Evolutionary conservation across 2,113 vertebrate species (phyloP).

Genomic region (Carettochelys insculpta): DNA sequence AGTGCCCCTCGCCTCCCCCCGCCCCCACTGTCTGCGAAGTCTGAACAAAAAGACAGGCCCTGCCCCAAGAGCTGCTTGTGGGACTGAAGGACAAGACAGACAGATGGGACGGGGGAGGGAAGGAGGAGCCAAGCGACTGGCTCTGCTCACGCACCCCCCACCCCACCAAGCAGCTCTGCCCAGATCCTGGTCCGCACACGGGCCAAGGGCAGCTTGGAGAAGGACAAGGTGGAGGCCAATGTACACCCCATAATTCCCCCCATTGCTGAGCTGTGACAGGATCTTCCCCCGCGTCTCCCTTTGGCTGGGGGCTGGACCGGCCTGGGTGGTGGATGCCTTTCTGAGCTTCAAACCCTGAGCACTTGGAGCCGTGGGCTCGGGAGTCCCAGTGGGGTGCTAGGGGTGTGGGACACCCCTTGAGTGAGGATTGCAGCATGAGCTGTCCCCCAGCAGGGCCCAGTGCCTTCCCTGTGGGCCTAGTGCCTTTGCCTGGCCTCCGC

Average conservation of each 20-base stretch:
- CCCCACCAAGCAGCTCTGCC: no score
- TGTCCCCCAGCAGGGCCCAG: background rate
- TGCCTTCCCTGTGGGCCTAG: background rate
- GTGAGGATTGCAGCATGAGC: background rate
- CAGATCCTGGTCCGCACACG: background rate
- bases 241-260: no score
- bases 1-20: no score
- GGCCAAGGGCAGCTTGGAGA: no score
- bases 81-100: background rate
- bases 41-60: background rate
- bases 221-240: no score
- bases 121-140: background rate
- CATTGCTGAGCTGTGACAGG: background rate
- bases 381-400: background rate
- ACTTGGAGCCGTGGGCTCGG: background rate
- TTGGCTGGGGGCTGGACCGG: background rate
- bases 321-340: background rate
- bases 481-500: background rate
- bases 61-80: background rate
- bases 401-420: no score
- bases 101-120: background rate
- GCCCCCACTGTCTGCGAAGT: no score
- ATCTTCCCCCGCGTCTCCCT: background rate
- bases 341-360: background rate
- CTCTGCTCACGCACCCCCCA: background rate